Evolutionary conservation across 2,113 vertebrate species (phyloP).

Genomic region (Crotalus helleri): DNA sequence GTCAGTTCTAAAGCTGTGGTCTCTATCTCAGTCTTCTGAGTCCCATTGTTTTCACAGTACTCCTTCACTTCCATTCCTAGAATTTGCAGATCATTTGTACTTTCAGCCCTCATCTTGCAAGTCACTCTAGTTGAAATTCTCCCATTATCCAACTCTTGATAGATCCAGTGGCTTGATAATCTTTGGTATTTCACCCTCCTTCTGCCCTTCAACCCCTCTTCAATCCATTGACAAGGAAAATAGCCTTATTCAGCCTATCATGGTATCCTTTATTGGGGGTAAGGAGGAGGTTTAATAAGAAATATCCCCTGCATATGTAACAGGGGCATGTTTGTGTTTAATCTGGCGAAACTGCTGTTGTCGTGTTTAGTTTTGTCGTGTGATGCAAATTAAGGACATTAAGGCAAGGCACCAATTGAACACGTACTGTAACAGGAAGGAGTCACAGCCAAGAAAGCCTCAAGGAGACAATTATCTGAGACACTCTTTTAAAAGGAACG

Average conservation of each 20-base stretch:
- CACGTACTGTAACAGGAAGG: not conserved
- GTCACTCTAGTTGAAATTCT: not conserved
- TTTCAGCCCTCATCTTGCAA: not conserved
- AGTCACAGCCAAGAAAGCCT: not conserved
- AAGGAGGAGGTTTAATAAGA: not conserved
- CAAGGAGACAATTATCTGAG: not conserved
- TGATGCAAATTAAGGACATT: not conserved
- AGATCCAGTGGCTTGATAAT: too few relatives aligned
- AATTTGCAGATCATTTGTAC: not conserved
- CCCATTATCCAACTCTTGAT: not conserved
- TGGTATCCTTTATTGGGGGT: not conserved
- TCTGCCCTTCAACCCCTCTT: not conserved
- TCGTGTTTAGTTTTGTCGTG: not conserved
- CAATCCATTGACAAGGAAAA: not conserved
- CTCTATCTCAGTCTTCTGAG: not conserved
- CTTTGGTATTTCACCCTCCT: not conserved
- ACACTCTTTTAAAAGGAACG: not conserved
- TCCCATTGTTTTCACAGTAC: not conserved
- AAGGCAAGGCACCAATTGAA: not conserved
- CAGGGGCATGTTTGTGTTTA: not conserved
- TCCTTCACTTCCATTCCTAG: not conserved
- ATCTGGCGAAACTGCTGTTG: too few relatives aligned
- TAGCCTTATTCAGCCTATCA: not conserved
- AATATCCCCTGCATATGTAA: not conserved
- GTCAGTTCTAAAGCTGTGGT: not conserved